phyloP scores from a whole-genome alignment of 2,113 vertebrate species.

The Girardinichthys multiradiatus region DNA sequence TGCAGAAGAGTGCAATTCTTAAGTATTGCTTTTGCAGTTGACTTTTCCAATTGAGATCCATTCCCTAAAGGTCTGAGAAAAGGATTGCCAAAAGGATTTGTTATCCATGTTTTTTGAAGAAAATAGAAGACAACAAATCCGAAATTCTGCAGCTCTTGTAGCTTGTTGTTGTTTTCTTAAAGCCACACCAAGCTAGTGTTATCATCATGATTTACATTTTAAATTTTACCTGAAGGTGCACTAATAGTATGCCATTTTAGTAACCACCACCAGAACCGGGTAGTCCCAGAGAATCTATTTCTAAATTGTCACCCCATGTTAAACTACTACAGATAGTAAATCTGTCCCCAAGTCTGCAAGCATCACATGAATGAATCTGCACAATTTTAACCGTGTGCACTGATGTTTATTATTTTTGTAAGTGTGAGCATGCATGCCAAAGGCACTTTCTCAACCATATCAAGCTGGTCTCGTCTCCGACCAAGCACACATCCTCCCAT shows the following conservation, averaged over 20 bases:
- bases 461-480: constrained; percentile 40
- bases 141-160: neutral
- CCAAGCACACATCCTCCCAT: constrained; percentile 42
- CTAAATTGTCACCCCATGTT: neutral
- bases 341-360: neutral
- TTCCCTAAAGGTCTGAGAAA: too few species aligned
- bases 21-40: neutral
- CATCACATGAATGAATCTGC: neutral
- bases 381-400: neutral
- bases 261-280: neutral
- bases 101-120: neutral
- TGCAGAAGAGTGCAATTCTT: neutral
- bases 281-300: neutral
- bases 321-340: neutral
- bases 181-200: too few species aligned
- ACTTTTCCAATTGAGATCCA: too few species aligned
- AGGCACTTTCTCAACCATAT: constrained; percentile 42
- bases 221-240: neutral
- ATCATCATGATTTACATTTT: too few species aligned
- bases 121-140: neutral
- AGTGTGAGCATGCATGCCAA: constrained; percentile 24
- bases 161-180: too few species aligned
- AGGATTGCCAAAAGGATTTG: neutral
- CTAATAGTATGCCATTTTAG: neutral
- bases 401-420: neutral